Evolutionary conservation across 2,113 vertebrate species (phyloP).

Genomic region (Rana temporaria): DNA sequence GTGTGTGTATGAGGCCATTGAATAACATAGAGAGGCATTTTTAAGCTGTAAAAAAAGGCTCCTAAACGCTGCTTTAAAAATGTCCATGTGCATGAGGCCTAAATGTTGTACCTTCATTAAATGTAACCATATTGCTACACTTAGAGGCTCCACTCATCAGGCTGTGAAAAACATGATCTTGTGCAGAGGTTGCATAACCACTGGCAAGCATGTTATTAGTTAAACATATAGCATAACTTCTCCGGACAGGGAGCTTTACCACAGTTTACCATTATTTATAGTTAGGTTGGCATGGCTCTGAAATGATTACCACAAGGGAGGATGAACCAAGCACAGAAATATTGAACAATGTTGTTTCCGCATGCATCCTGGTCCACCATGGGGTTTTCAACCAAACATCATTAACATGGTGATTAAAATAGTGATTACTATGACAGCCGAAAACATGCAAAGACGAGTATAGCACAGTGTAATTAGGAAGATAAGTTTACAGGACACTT

Average conservation of each 20-base stretch:
- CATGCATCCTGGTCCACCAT: neutral
- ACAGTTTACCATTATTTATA: slow-evolving; percentile 14
- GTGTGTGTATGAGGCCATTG: no score
- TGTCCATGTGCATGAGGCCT: no score
- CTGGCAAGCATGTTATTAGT: neutral
- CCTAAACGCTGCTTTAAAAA: no score
- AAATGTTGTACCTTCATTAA: no score
- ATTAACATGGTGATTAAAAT: slow-evolving; percentile 27
- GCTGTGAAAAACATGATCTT: neutral
- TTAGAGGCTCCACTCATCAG: no score
- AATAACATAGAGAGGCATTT: no score
- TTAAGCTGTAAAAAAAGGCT: no score
- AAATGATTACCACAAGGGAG: neutral
- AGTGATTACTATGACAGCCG: slow-evolving; percentile 32
- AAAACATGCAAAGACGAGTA: slow-evolving; percentile 12
- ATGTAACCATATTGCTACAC: no score
- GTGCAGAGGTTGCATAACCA: neutral
- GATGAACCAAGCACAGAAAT: neutral
- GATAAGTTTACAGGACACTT: neutral
- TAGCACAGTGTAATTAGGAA: slow-evolving; percentile 2
- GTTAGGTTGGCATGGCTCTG: slow-evolving; percentile 10
- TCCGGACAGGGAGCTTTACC: neutral
- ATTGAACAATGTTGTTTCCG: neutral
- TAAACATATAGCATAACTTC: neutral
- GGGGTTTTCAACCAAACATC: slow-evolving; percentile 31